Conservation (phyloP, 2,797 vertebrate genomes). For the Acrossocheilus wenchowensis region DNA sequence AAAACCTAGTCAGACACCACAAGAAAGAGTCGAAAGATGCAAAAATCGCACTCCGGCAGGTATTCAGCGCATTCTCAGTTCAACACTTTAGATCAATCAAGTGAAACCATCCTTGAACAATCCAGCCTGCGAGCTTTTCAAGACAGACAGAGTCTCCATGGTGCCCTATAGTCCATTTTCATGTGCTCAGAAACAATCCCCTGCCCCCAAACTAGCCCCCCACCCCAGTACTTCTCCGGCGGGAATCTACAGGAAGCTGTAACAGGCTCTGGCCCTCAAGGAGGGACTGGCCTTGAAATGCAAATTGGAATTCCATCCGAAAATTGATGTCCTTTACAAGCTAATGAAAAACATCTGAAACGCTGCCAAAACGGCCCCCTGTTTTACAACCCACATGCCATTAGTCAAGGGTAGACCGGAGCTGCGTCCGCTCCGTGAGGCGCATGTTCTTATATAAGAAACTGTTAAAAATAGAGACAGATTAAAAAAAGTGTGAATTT, state of each 20-base stretch:
- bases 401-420: slow-evolving; percentile 54
- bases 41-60: slow-evolving; percentile 48
- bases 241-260: slow-evolving; percentile 63
- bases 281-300: slow-evolving; percentile 61
- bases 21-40: slow-evolving; percentile 25
- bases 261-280: slow-evolving; percentile 57
- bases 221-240: slow-evolving; percentile 36
- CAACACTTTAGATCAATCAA: slow-evolving; percentile 58
- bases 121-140: slow-evolving; percentile 55
- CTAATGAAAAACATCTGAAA: slow-evolving; percentile 64
- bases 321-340: slow-evolving; percentile 58
- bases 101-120: slow-evolving; percentile 60
- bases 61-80: slow-evolving; percentile 40
- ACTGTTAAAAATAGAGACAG: slow-evolving; percentile 7
- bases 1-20: background rate
- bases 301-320: slow-evolving; percentile 63
- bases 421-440: slow-evolving; percentile 2
- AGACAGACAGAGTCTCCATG: slow-evolving; percentile 57
- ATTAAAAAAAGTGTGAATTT: background rate
- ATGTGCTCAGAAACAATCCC: slow-evolving; percentile 52
- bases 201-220: slow-evolving; percentile 45
- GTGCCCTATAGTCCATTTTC: slow-evolving; percentile 57
- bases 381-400: slow-evolving; percentile 53
- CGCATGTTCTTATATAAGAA: slow-evolving; percentile 26
- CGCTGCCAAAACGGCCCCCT: slow-evolving; percentile 51